Evolutionary conservation across 2,888 invertebrate species (phyloP).

Genomic region (Orthosia gracilis): DNA sequence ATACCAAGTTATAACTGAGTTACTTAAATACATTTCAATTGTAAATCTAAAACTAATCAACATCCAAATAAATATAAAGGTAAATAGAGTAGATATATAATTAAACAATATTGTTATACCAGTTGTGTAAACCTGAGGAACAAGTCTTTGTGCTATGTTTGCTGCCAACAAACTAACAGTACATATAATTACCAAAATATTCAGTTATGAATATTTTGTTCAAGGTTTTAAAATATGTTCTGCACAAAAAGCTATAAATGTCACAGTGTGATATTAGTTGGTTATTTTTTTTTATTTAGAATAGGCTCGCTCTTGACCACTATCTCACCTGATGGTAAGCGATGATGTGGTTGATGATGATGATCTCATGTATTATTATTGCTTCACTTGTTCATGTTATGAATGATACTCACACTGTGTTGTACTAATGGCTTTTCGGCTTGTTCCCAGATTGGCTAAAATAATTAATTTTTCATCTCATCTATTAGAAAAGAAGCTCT

Average conservation of each 20-base stretch:
- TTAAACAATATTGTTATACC: neutral
- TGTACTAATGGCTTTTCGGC: slow-evolving; percentile 1
- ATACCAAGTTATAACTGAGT: neutral
- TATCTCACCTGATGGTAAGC: no score
- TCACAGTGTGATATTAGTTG: neutral
- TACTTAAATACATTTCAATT: slow-evolving; percentile 28
- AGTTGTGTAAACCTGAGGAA: slow-evolving; percentile 20
- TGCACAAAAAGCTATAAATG: neutral
- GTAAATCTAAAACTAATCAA: slow-evolving; percentile 28
- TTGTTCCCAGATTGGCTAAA: neutral
- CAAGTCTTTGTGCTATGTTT: neutral
- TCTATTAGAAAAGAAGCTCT: no score
- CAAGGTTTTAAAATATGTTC: no score
- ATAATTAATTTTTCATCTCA: no score
- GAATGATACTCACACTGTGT: neutral
- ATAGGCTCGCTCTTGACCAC: no score
- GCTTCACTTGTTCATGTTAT: neutral
- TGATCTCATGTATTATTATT: neutral
- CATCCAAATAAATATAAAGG: no score
- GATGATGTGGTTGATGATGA: no score
- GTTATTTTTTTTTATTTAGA: no score
- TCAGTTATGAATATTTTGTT: no score
- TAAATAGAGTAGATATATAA: neutral
- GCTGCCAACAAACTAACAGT: neutral
- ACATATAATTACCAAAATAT: neutral